A percentile compares a stretch with the other conserved stretches of the same genome.
phyloP scores from a whole-genome alignment of 2,113 vertebrate genomes.

The Gallinago jamesoni region DNA sequence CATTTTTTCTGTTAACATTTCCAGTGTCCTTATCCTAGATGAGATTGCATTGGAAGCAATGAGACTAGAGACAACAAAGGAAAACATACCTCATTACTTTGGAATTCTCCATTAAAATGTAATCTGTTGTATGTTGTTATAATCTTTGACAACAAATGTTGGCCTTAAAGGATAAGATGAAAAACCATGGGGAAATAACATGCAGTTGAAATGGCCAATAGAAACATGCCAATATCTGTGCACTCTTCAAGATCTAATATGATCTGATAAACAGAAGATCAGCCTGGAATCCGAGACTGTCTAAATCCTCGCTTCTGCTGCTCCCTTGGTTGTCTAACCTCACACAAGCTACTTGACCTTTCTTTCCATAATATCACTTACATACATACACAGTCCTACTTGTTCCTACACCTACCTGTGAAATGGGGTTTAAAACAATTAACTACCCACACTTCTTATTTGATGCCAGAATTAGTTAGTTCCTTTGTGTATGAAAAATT shows the following conservation, averaged over 20 bases:
- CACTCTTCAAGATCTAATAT: slow-evolving; percentile 7
- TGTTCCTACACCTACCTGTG: neutral
- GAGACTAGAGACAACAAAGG: neutral
- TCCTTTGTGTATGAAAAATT: neutral
- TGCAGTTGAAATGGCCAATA: neutral
- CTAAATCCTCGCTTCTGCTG: neutral
- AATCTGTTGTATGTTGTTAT: neutral
- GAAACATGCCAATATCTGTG: neutral
- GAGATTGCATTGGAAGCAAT: neutral
- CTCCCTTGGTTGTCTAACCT: neutral
- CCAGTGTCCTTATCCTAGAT: neutral
- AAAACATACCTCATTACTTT: neutral
- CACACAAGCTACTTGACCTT: neutral
- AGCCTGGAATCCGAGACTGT: neutral
- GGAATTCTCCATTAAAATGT: neutral
- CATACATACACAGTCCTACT: neutral
- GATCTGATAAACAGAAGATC: slow-evolving; percentile 31
- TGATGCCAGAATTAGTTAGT: slow-evolving; percentile 37
- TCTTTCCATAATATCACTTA: neutral
- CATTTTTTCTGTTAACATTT: neutral
- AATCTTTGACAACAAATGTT: neutral
- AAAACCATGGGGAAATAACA: slow-evolving; percentile 5
- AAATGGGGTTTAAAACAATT: slow-evolving; percentile 5
- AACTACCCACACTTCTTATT: neutral
- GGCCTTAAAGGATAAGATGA: neutral